Conservation (phyloP, 2,797 vertebrate genomes). For the Hozukius guyotensis region DNA sequence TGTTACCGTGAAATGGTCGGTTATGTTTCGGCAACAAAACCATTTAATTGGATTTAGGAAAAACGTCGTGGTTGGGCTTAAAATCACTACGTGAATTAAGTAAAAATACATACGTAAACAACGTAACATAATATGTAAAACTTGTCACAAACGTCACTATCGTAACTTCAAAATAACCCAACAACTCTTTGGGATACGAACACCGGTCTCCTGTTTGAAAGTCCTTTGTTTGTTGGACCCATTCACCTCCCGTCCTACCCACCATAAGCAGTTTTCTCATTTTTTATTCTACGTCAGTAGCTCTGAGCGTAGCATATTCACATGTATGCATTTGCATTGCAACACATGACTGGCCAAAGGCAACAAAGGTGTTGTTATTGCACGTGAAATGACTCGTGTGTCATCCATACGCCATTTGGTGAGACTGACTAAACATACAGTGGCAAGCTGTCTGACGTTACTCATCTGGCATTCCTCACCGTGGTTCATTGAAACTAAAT, state of each 20-base stretch:
- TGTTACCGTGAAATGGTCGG: no score
- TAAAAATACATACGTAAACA: no score
- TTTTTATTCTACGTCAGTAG: no score
- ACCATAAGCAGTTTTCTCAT: no score
- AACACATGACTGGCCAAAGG: background rate
- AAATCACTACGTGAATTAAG: no score
- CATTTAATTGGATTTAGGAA: no score
- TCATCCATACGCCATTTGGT: background rate
- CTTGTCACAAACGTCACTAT: no score
- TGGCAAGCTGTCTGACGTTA: background rate
- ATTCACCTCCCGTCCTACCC: fast-evolving
- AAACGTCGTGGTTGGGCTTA: no score
- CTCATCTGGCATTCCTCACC: background rate
- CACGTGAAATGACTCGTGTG: background rate
- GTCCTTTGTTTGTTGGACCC: no score
- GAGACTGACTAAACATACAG: background rate
- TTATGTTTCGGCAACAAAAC: no score
- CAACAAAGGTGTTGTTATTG: background rate
- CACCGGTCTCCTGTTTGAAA: fast-evolving
- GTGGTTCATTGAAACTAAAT: background rate
- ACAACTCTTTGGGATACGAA: fast-evolving
- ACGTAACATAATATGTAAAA: no score
- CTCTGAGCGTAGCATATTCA: background rate
- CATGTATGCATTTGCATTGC: background rate
- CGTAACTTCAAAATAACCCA: no score